Base-by-base conservation (phyloP, 2,888 invertebrate species). In the Dermolepida albohirtum region DNA sequence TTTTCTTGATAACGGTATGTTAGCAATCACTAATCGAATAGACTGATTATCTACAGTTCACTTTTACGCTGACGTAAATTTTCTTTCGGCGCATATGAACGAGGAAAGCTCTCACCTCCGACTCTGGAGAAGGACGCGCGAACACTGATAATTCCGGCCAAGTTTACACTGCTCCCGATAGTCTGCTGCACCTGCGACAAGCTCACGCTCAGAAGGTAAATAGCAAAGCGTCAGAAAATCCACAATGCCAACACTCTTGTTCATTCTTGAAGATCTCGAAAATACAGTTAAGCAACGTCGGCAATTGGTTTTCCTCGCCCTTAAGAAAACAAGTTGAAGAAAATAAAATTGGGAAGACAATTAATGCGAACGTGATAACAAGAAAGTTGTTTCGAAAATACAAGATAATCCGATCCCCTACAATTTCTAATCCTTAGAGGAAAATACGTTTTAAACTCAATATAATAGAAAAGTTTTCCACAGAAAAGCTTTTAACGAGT, bases 41-140 rank as follows among this genome's bases (percentile, higher is more conserved):
- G 43, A 59, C 59, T 44, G 16, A 16, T 59, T 59, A 44, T 59
- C 59, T 59, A 6, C 7, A 44, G 7, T 27, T 59, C 44, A 44
- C 43, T 44, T 59, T 59, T 34, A 27, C 59, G 59, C 59, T 59
- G 44, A 44, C 59, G 59, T 34, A 54, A 22, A 54, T 54, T 54
- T 54, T 54, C 40, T 22, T 43, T n/a, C 44, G 16, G 12, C 47
- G 57, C 10, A 34, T 7, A 16, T 22, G 29, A 11, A 16, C 27
- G 29, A 17, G 27, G 59, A 59, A 44, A 59, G 44, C 29, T 34
- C 34, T 59, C 59, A 27, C 59, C 59, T 59, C 59, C 59, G 44
- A 59, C 59, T 59, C 59, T 44, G 44, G 8, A 59, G 59, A 59
- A 59, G 44, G 59, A 59, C 59, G 59, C 59, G 44, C 59, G 27